Evolutionary conservation across 2,888 invertebrate species (phyloP), one percentile per base, ranked within the genome.

Genomic region (Acrobeloides nanus): DNA sequence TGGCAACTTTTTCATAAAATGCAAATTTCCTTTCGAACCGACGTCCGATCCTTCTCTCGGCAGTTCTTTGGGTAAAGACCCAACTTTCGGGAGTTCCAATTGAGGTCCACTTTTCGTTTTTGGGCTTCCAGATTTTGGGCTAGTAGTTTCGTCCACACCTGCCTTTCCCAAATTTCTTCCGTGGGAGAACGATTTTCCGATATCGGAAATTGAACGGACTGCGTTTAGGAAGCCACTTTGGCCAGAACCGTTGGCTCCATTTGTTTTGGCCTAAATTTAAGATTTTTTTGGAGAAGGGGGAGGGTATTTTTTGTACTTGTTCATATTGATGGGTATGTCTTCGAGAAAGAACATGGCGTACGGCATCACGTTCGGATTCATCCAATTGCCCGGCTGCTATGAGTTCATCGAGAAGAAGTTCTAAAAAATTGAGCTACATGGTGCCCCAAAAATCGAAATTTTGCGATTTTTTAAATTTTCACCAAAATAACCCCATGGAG

Each of bases 1-100:
- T 12, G 95, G 95, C 74, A 97, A 88, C 79, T 97, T 97, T 54
- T 87, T 82, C 88, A 92, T 88, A 72, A 92, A 92, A 63, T 89
- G 82, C 46, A 84, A 83, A 74, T 92, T 92, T 56, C 84, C 82
- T 1, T 49, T 5, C 6, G 45, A 44, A 2, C 45, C 45, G 35
- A 23, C 47, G 18, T 25, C 23, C 34, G n/a, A 34, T 7, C 52
- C 53, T 27, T 71, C 64, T 38, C 63, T 61, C 25, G 62, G 59
- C 31, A 72, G 61, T 27, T 72, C 72, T 23, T 63, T 62, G 7
- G 72, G 72, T 20, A 66, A 47, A 12, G 72, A 72, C 25, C 68
- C 71, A 5, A 71, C 70, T 45, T 64, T 72, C 4, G 71, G 72
- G 27, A 70, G 49, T 18, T 65, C 64, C 32, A 71, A 53, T 37